These are phyloP conservation scores for Dasypogon diadema DNA, from an alignment of 2,888 invertebrate species.

Conservation along the genomic window DNA sequence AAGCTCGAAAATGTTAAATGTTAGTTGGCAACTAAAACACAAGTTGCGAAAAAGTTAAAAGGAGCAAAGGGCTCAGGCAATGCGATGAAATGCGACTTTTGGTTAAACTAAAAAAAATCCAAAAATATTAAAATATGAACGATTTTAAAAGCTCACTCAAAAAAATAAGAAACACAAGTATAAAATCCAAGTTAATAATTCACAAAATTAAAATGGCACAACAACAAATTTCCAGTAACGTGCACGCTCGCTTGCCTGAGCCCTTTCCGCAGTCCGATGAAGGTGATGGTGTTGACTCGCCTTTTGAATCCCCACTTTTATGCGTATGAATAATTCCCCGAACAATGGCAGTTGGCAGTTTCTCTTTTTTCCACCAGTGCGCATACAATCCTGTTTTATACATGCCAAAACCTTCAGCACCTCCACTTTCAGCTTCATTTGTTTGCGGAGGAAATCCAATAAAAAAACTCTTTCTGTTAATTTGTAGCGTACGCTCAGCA, in stretches of 20 bases:
- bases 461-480: slow-evolving; percentile 65
- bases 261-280: slow-evolving; percentile 58
- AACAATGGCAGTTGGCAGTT: slow-evolving; percentile 78
- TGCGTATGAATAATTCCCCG: slow-evolving; percentile 68
- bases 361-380: slow-evolving; percentile 94
- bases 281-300: slow-evolving; percentile 19
- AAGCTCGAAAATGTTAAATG: slow-evolving; percentile 5
- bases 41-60: slow-evolving; percentile 55
- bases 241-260: slow-evolving; percentile 63
- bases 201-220: slow-evolving; percentile 35
- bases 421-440: slow-evolving; percentile 14
- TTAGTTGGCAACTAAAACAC: slow-evolving; percentile 53
- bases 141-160: slow-evolving; percentile 51
- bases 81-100: slow-evolving; percentile 59
- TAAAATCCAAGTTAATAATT: slow-evolving; percentile 19
- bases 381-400: slow-evolving; percentile 89
- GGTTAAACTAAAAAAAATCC: slow-evolving; percentile 5
- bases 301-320: slow-evolving; percentile 69
- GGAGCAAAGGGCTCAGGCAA: slow-evolving; percentile 61
- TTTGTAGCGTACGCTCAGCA: slow-evolving; percentile 59
- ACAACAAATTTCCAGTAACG: slow-evolving; percentile 44
- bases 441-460: slow-evolving; percentile 58
- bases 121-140: slow-evolving; percentile 36
- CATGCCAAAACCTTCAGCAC: slow-evolving; percentile 61
- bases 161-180: too few relatives aligned